Conservation (phyloP, 1,140 invertebrate genomes). For the Ceratosolen solmsi region DNA sequence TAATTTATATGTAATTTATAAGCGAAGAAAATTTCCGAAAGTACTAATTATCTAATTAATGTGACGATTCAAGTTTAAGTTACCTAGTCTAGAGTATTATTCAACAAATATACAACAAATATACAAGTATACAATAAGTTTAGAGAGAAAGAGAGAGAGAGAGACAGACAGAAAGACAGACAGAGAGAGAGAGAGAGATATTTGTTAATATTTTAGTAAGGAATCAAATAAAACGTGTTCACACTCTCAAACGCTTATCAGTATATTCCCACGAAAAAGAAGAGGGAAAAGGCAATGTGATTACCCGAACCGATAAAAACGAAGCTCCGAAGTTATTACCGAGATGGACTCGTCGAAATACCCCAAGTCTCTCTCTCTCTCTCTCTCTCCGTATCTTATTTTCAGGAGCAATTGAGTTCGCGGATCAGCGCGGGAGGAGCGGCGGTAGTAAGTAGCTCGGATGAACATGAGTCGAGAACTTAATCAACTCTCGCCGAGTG, state of each 20-base stretch:
- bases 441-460: neutral
- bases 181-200: no score
- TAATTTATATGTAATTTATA: neutral
- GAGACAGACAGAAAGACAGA: no score
- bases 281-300: constrained; percentile 21
- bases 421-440: neutral
- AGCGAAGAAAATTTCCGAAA: neutral
- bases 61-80: no score
- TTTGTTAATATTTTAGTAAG: neutral
- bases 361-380: constrained; percentile 53
- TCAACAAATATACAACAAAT: no score
- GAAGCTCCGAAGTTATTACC: constrained; percentile 64
- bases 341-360: constrained; percentile 61
- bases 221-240: neutral
- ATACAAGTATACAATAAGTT: no score
- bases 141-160: no score
- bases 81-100: no score
- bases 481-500: constrained; percentile 70
- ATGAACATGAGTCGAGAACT: constrained; percentile 59
- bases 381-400: constrained; percentile 25
- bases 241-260: neutral
- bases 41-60: neutral
- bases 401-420: neutral
- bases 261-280: no score
- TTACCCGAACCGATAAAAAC: constrained; percentile 53